phyloP scores from a whole-genome alignment of 1,140 invertebrate species.

The Neodiprion pinetum region DNA sequence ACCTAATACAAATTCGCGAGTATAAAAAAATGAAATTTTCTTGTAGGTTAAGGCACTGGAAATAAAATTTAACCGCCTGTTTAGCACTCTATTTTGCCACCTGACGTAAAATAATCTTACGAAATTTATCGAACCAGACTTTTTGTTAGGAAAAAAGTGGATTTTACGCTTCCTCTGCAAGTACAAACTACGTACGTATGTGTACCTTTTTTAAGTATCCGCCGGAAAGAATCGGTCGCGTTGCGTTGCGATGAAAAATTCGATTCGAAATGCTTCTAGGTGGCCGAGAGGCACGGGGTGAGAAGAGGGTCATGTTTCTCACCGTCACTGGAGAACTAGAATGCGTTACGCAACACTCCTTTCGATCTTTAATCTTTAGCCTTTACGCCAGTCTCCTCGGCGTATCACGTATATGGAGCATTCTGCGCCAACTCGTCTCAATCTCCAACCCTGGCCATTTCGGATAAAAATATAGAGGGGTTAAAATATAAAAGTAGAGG shows the following conservation, averaged over 20 bases:
- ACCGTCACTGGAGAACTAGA: constrained; percentile 3
- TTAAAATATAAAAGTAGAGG: too few species aligned
- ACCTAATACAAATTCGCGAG: too few species aligned
- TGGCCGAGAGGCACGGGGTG: background rate
- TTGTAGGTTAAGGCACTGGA: too few species aligned
- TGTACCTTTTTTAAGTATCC: background rate
- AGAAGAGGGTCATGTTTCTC: background rate
- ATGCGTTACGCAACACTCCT: background rate
- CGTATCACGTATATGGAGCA: too few species aligned
- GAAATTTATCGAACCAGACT: too few species aligned
- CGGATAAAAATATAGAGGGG: too few species aligned
- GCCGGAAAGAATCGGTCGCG: background rate
- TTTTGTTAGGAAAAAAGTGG: background rate
- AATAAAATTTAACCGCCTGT: too few species aligned
- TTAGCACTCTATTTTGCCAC: too few species aligned
- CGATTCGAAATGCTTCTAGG: background rate
- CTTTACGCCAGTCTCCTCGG: background rate
- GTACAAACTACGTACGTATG: background rate
- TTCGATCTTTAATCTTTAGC: constrained; percentile 3
- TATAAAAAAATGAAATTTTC: too few species aligned
- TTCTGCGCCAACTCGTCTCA: too few species aligned
- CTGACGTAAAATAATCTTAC: too few species aligned
- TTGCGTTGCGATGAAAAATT: background rate
- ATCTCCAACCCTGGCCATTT: too few species aligned
- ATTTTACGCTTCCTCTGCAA: background rate